Conservation (phyloP, 64 coral and sea anemone genomes). For the Montipora efflorescens region DNA sequence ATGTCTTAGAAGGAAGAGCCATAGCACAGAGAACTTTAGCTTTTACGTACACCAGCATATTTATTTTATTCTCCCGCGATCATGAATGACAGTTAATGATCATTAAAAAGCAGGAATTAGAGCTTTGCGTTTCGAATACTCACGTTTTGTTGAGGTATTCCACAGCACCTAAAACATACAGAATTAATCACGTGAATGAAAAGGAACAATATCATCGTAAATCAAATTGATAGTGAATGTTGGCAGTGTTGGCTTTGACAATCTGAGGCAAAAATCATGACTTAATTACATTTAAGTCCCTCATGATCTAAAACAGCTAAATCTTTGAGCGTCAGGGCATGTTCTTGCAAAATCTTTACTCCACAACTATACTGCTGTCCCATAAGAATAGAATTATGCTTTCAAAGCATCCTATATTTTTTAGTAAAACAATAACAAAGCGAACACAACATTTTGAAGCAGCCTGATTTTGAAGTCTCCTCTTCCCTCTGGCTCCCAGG, state of each 20-base stretch:
- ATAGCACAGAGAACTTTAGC: too few species aligned
- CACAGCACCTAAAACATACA: slow-evolving; percentile 73
- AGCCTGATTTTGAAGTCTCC: neutral
- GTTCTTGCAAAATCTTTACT: slow-evolving; percentile 82
- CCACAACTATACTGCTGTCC: slow-evolving; percentile 91
- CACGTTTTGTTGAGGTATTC: slow-evolving; percentile 87
- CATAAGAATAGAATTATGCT: slow-evolving; percentile 11
- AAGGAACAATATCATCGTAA: neutral
- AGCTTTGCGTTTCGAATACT: neutral
- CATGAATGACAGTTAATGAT: too few species aligned
- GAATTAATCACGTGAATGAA: slow-evolving; percentile 5
- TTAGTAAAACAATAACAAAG: neutral
- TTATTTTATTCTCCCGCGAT: too few species aligned
- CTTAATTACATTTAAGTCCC: slow-evolving; percentile 66
- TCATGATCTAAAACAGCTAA: slow-evolving; percentile 74
- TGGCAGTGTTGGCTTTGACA: too few species aligned
- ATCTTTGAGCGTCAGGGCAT: slow-evolving; percentile 82
- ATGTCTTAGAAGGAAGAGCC: too few species aligned
- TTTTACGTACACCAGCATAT: too few species aligned
- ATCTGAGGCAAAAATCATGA: too few species aligned
- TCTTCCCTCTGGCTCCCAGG: too few species aligned
- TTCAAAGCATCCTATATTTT: neutral
- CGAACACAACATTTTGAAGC: neutral
- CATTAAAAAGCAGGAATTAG: too few species aligned
- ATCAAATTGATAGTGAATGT: neutral